A percentile compares a stretch with the other conserved stretches of the same genome.
These are phyloP conservation scores for Felis chaus DNA, from an alignment of 2,113 vertebrate species.

Conservation along the genomic window DNA sequence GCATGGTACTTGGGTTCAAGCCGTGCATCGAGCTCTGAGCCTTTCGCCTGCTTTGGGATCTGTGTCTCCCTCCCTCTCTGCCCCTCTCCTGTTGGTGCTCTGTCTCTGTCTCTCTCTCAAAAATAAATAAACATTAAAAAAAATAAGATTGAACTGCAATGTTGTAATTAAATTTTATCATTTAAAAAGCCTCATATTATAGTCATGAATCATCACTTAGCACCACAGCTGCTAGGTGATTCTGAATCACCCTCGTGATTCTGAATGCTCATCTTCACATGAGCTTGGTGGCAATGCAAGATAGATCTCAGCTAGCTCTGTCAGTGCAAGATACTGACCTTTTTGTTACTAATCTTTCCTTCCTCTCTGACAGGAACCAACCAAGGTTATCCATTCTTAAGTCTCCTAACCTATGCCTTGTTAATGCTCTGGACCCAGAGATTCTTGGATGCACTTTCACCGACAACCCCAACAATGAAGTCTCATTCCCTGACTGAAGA, in stretches of 20 bases:
- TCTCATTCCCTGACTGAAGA: background rate
- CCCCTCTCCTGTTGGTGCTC: too few species aligned
- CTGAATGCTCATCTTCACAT: background rate
- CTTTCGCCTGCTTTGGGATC: too few species aligned
- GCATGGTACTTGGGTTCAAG: too few species aligned
- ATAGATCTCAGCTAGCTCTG: background rate
- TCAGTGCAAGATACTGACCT: background rate
- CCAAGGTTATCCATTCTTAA: background rate
- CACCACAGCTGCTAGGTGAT: background rate
- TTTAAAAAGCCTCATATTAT: background rate
- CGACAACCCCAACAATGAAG: background rate
- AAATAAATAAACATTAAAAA: too few species aligned
- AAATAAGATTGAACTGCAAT: background rate
- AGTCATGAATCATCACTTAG: background rate
- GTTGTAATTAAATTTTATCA: background rate
- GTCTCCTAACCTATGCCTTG: background rate
- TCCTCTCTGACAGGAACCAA: background rate
- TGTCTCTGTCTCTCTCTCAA: too few species aligned
- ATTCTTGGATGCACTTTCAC: background rate
- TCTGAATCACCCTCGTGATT: too few species aligned
- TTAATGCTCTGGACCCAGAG: background rate
- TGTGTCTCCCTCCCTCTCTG: too few species aligned
- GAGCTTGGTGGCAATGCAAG: background rate
- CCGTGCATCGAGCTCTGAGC: too few species aligned
- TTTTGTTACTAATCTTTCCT: background rate